Percentiles rank a stretch among this genome's conserved stretches.
These are phyloP conservation scores for Pontoporia blainvillei DNA, from an alignment of 2,113 vertebrate species.

Conservation along the genomic window DNA sequence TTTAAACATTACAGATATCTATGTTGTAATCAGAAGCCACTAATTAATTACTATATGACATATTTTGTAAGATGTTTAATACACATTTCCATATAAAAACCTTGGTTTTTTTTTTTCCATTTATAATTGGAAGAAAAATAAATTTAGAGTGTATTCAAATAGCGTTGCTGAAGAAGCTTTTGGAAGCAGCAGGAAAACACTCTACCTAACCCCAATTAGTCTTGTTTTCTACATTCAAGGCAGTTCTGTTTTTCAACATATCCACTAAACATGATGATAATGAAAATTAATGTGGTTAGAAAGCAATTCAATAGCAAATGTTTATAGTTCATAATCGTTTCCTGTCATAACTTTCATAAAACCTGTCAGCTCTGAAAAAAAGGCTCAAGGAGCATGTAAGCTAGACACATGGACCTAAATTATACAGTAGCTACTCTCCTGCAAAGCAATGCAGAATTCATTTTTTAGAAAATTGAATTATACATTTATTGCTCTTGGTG, in stretches of 20 bases:
- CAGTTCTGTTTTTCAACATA: slow-evolving; percentile 60
- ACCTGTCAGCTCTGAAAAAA: slow-evolving; percentile 41
- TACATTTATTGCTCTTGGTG: not conserved
- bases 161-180: slow-evolving; percentile 41
- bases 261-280: slow-evolving; percentile 17
- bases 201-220: slow-evolving; percentile 65
- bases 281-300: slow-evolving; percentile 67
- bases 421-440: not conserved
- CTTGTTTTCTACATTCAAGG: slow-evolving; percentile 60
- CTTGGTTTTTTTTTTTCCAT: not conserved
- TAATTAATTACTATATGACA: slow-evolving; percentile 1
- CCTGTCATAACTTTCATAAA: slow-evolving; percentile 49
- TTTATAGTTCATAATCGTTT: slow-evolving; percentile 59
- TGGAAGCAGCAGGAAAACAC: slow-evolving; percentile 52
- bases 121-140: slow-evolving; percentile 51
- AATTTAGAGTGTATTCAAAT: slow-evolving; percentile 57
- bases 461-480: slow-evolving; percentile 14
- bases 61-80: slow-evolving; percentile 32
- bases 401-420: slow-evolving; percentile 18
- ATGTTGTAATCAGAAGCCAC: not conserved
- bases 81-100: slow-evolving; percentile 22
- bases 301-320: slow-evolving; percentile 64
- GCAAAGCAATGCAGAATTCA: not conserved
- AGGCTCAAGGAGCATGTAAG: not conserved
- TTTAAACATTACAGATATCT: not conserved